Evolutionary conservation across 2,888 invertebrate species (phyloP).

Genomic region (Falcaria lacertinaria): DNA sequence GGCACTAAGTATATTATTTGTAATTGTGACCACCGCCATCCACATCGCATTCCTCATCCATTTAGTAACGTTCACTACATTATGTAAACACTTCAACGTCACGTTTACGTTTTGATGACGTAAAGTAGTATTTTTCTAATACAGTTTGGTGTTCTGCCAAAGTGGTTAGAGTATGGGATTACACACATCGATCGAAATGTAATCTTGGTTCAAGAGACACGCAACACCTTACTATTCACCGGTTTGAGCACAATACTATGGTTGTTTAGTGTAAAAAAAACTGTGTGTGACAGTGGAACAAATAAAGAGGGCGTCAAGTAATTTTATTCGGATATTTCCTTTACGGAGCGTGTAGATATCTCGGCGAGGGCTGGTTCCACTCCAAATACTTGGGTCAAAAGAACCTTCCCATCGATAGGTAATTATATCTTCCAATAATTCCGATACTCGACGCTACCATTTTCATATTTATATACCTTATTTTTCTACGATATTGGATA

Average conservation of each 20-base stretch:
- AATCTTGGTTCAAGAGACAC: background rate
- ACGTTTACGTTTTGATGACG: background rate
- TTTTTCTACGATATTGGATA: constrained; percentile 2
- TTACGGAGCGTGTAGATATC: background rate
- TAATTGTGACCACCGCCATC: constrained; percentile 33
- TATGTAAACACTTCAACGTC: background rate
- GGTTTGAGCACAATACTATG: no score
- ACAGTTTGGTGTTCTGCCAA: constrained; percentile 21
- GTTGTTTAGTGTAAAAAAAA: no score
- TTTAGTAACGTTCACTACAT: background rate
- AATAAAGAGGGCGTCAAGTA: no score
- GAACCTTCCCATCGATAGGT: constrained; percentile 8
- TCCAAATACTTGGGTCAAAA: constrained; percentile 4
- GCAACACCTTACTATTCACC: background rate
- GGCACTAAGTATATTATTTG: constrained; percentile 2
- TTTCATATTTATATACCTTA: constrained; percentile 13
- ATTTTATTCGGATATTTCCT: no score
- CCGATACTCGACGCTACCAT: no score
- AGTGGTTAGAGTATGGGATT: no score
- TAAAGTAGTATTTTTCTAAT: background rate
- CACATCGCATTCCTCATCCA: constrained; percentile 11
- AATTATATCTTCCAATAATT: constrained; percentile 29
- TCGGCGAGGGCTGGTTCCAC: constrained; percentile 7
- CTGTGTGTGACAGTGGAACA: no score
- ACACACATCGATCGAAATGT: background rate